Conservation (phyloP, 2,797 vertebrate genomes). For the Hippoglossus hippoglossus region DNA sequence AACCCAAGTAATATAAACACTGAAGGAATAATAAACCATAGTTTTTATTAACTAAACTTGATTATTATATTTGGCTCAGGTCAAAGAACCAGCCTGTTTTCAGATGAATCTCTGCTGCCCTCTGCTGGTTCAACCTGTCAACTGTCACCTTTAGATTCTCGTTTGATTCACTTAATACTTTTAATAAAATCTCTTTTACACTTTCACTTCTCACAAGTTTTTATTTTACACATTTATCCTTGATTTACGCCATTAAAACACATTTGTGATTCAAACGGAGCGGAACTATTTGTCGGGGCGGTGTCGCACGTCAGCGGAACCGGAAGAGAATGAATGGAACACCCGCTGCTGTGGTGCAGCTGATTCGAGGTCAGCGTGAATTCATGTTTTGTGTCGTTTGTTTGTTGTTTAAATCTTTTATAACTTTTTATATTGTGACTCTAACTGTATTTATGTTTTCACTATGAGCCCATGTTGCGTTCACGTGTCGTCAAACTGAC, state of each 20-base stretch:
- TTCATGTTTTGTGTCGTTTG: background rate
- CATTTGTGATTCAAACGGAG: background rate
- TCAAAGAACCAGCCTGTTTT: background rate
- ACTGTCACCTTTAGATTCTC: background rate
- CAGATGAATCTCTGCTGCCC: slow-evolving; percentile 49
- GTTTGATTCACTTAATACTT: background rate
- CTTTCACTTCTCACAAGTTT: background rate
- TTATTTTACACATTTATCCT: background rate
- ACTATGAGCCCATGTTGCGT: no score
- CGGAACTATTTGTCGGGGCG: slow-evolving; percentile 14
- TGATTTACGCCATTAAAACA: background rate
- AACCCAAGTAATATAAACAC: no score
- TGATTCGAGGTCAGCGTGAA: slow-evolving; percentile 59
- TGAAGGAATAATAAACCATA: no score
- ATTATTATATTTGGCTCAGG: background rate
- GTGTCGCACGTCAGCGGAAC: slow-evolving; percentile 67
- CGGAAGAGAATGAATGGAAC: slow-evolving; percentile 58
- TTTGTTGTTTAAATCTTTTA: background rate
- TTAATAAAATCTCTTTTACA: background rate
- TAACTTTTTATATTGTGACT: background rate
- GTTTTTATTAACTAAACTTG: background rate
- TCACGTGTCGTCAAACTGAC: background rate
- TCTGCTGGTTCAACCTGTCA: slow-evolving; percentile 34
- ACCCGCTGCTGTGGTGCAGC: background rate
- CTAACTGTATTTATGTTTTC: background rate